A percentile compares a stretch with the other conserved stretches of the same genome.
Evolutionary conservation across 2,797 vertebrate species (phyloP).

Genomic region (Enteromius viviparus): DNA sequence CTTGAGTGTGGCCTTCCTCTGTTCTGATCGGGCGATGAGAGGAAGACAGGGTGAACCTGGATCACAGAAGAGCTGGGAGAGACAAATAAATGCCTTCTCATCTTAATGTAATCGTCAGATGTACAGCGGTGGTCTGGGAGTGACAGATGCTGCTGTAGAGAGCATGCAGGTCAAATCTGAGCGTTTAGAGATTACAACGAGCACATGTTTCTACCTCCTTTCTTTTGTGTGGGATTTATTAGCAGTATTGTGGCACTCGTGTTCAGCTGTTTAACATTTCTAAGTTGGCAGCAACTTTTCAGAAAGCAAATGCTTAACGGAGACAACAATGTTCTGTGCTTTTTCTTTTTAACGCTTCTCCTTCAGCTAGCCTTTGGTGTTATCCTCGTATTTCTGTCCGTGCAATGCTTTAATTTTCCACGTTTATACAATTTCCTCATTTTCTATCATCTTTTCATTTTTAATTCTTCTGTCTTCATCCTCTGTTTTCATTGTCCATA

Average conservation of each 20-base stretch:
- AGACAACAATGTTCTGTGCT: slow-evolving; percentile 18
- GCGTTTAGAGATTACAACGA: slow-evolving; percentile 7
- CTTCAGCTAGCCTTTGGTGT: slow-evolving; percentile 12
- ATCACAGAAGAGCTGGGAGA: slow-evolving; percentile 22
- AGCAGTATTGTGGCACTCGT: neutral
- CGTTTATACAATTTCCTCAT: slow-evolving; percentile 34
- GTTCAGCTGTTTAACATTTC: slow-evolving; percentile 31
- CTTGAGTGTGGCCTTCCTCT: slow-evolving; percentile 24
- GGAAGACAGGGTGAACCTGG: slow-evolving; percentile 16
- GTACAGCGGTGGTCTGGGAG: slow-evolving; percentile 1
- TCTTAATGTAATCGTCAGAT: slow-evolving; percentile 44
- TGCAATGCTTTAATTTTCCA: slow-evolving; percentile 28
- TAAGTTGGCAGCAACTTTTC: slow-evolving; percentile 35
- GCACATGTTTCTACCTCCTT: neutral
- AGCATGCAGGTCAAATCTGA: slow-evolving; percentile 13
- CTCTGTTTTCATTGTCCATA: slow-evolving; percentile 63
- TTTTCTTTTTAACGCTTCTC: slow-evolving; percentile 35
- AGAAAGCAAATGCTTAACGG: neutral
- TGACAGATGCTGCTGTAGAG: slow-evolving; percentile 22
- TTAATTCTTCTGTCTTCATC: slow-evolving; percentile 12
- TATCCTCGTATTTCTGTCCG: neutral
- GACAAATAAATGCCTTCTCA: slow-evolving; percentile 9
- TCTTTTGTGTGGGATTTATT: slow-evolving; percentile 11
- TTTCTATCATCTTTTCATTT: slow-evolving; percentile 41
- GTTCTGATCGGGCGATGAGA: slow-evolving; percentile 30